Evolutionary conservation across 2,797 vertebrate genomes (phyloP), one percentile per base, ranked within the genome.

Genomic region (Odontamblyopus lacepedii): DNA sequence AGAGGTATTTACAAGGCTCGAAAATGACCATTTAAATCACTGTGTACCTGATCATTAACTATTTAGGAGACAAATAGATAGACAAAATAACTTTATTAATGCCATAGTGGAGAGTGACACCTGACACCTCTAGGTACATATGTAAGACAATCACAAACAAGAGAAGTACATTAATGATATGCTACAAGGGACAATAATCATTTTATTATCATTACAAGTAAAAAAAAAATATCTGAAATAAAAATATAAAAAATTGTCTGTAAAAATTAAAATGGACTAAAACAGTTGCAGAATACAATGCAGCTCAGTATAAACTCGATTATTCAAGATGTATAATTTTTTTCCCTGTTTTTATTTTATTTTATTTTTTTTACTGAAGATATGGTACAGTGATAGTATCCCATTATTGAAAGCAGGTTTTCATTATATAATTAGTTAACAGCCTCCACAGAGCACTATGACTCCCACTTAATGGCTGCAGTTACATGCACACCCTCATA

Each of bases 1-100:
- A 83, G 79, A 94, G 96, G 96, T 97, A 57, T 26, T 57, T 23
- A 56, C 53, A 7, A n/a, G 16, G 19, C 18, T 2, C 19, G 2
- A 19, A 19, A 7, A 7, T 55, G 18, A 9, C 6, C 6, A 23
- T 9, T 8, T 55, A 55, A 4, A 8, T n/a, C 55, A 26, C 9
- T 26, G 55, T 56, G 55, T 56, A 56, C 55, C 4, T 48, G 13
- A 56, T 44, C 12, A 44, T 44, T 44, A 44, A 44, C 41, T 44
- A n/a, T 56, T 23, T 23, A 26, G 11, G 53, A 57, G n/a, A n/a
- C 6, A 16, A 18, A 5, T 2, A 23, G 23, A 23, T 23, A 23
- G 23, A 23, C 23, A 23, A 23, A 23, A 23, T 55, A 23, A 8
- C 53, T 55, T 55, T 55, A 51, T 51, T 23, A 23, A 19, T 51